Base-by-base conservation (phyloP, 2,797 vertebrate species). In the Naso thynnoides region DNA sequence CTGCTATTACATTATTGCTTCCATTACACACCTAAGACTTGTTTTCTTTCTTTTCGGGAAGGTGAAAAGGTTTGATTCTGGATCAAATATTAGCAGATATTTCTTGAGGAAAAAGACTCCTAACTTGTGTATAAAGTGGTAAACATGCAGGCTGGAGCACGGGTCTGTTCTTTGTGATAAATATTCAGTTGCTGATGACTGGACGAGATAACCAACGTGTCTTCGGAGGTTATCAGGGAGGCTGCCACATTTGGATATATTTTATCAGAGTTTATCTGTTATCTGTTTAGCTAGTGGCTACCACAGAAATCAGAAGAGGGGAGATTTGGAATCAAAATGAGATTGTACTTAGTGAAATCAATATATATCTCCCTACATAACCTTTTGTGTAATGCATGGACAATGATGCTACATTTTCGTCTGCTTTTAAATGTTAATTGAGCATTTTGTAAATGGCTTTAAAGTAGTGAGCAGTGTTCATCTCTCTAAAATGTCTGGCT, bases 181-280 rank as follows among this genome's bases (percentile, higher is more conserved):
- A 95, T 95, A 95, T 95, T 93, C 92, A 94, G 89, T 86, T 85
- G 85, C 81, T 83, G 94, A 95, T 95, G 92, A 93, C 92, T 94
- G 93, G 83, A 90, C 85, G 55, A 88, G 94, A 95, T 95, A 95
- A 93, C 79, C 90, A 79, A 82, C n/a, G 78, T 92, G 92, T 92
- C 92, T 93, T 90, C 89, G 87, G 91, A 94, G 95, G 94, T 95
- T 95, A 95, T 95, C 94, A 39, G 91, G 62, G 70, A 88, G 85
- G 77, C 88, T 92, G 92, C 89, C 93, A 94, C 92, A 94, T 94
- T 95, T 93, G 91, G 93, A 93, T 95, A 94, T 94, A 92, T 94
- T 95, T 94, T 95, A 94, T 95, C 93, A 90, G 87, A 87, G 87
- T 93, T 92, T 92, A 95, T 94, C 94, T 94, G 91, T 93, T 93